These are phyloP conservation scores for Ginglymostoma cirratum DNA, from an alignment of 2,113 vertebrate species.

Conservation along the genomic window DNA sequence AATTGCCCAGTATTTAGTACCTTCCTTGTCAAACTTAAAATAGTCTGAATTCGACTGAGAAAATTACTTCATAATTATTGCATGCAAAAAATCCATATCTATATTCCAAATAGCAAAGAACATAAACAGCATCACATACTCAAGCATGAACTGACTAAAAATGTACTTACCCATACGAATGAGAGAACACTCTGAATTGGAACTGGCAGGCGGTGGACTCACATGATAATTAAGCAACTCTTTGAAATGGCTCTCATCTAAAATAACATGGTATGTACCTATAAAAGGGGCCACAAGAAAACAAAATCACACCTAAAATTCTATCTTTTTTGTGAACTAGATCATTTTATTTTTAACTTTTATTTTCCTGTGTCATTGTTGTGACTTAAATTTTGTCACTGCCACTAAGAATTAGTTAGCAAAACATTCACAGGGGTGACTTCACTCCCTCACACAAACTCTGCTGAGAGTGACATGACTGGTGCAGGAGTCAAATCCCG, in stretches of 20 bases:
- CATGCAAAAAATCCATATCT: neutral
- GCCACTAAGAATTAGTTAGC: neutral
- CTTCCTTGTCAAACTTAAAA: neutral
- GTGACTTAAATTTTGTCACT: neutral
- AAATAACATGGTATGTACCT: constrained; percentile 84
- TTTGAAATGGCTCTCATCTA: constrained; percentile 91
- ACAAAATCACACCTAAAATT: constrained; percentile 3
- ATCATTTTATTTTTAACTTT: neutral
- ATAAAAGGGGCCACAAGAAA: constrained; percentile 12
- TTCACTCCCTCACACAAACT: neutral
- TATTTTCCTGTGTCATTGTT: no score
- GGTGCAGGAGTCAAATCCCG: neutral
- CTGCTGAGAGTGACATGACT: neutral
- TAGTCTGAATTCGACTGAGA: neutral
- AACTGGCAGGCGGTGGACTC: constrained; percentile 82
- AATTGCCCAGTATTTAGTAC: neutral
- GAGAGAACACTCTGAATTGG: constrained; percentile 83
- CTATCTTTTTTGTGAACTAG: neutral
- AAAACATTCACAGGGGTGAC: neutral
- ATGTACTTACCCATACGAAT: constrained; percentile 87
- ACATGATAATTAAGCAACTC: constrained; percentile 84
- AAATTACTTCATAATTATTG: neutral
- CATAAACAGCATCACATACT: neutral
- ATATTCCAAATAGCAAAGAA: constrained; percentile 27
- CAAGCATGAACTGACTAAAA: neutral